Percentiles rank a stretch among this genome's conserved stretches.
Conservation (phyloP, 2,888 invertebrate species). For the Melanostoma scalare region DNA sequence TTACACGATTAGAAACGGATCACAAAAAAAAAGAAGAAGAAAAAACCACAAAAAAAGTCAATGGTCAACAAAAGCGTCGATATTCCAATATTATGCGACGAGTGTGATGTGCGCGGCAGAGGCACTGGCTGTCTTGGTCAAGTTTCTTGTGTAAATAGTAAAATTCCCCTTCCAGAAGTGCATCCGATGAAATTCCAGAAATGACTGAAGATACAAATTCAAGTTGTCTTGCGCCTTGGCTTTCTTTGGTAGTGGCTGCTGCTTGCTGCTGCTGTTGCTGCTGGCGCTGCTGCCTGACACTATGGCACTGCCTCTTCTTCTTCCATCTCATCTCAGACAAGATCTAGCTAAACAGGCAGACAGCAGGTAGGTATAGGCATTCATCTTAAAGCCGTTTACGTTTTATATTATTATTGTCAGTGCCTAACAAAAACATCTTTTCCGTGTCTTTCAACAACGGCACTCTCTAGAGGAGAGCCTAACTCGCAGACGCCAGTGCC, state of each 20-base stretch:
- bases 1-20: slow-evolving; percentile 31
- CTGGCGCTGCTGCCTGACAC: slow-evolving; percentile 31
- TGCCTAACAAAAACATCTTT: slow-evolving; percentile 68
- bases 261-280: slow-evolving; percentile 21
- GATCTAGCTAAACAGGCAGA: slow-evolving; percentile 68
- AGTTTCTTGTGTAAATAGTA: slow-evolving; percentile 1
- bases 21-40: background rate
- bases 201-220: slow-evolving; percentile 71
- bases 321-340: slow-evolving; percentile 67
- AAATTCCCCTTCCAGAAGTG: slow-evolving; percentile 64
- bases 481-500: slow-evolving; percentile 55
- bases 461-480: slow-evolving; percentile 31
- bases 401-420: slow-evolving; percentile 72
- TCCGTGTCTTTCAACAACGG: slow-evolving; percentile 70
- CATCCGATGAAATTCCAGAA: slow-evolving; percentile 73
- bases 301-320: background rate
- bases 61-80: slow-evolving; percentile 34
- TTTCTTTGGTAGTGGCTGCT: slow-evolving; percentile 56
- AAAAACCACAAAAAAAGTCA: slow-evolving; percentile 31
- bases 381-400: slow-evolving; percentile 71
- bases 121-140: slow-evolving; percentile 6
- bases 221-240: slow-evolving; percentile 71
- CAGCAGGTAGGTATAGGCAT: slow-evolving; percentile 68
- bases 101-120: slow-evolving; percentile 39
- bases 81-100: slow-evolving; percentile 8